Evolutionary conservation across 2,888 invertebrate species (phyloP).

Genomic region (Drosophila flavopinicola): DNA sequence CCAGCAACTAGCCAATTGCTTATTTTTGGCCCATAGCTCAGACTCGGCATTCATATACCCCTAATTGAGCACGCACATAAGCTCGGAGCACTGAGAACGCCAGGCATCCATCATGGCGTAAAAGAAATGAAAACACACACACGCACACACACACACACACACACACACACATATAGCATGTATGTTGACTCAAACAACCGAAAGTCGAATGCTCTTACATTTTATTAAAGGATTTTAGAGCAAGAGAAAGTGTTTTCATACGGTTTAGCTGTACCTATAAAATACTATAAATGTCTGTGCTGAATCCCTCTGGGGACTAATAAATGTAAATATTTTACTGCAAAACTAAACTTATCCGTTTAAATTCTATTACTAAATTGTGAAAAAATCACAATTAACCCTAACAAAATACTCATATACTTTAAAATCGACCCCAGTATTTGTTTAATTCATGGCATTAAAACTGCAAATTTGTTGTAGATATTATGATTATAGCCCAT

Average conservation of each 20-base stretch:
- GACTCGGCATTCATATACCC: conserved; percentile 27
- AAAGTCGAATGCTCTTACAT: conserved; percentile 21
- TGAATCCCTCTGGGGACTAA: too few relatives aligned
- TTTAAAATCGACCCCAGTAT: too few relatives aligned
- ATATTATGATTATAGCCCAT: too few relatives aligned
- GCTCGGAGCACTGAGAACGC: conserved; percentile 33
- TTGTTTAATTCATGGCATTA: too few relatives aligned
- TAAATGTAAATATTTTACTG: too few relatives aligned
- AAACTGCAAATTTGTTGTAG: too few relatives aligned
- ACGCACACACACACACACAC: neutral
- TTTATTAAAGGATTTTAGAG: neutral
- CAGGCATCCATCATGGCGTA: conserved; percentile 48
- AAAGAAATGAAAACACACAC: conserved; percentile 7
- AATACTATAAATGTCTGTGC: too few relatives aligned
- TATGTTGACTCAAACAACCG: neutral
- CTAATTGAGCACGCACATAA: conserved; percentile 73
- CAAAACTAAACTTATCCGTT: too few relatives aligned
- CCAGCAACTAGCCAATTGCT: neutral
- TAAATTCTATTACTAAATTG: too few relatives aligned
- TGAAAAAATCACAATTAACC: too few relatives aligned
- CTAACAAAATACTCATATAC: too few relatives aligned
- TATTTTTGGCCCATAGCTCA: conserved; percentile 18
- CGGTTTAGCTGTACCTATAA: neutral
- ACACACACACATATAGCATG: neutral
- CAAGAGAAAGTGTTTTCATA: too few relatives aligned